These are phyloP conservation scores for Chrysomallon squamiferum DNA, from an alignment of 1,140 invertebrate species.

Conservation along the genomic window DNA sequence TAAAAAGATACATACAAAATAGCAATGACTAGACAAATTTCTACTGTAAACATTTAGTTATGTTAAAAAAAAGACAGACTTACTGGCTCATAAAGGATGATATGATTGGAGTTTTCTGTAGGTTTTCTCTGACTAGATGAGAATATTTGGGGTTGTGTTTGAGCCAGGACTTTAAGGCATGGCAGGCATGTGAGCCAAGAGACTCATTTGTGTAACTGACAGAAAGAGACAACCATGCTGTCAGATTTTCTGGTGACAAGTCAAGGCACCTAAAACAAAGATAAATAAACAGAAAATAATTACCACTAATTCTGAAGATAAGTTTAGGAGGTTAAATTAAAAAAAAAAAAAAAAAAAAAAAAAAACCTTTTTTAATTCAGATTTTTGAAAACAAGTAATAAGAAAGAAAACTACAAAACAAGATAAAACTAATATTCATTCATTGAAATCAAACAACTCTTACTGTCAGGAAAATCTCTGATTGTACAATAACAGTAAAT, in stretches of 20 bases:
- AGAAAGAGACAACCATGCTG: constrained; percentile 87
- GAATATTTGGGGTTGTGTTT: constrained; percentile 83
- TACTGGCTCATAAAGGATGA: constrained; percentile 54
- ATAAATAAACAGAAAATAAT: constrained; percentile 7
- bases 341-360: neutral
- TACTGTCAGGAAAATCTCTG: too few relatives aligned
- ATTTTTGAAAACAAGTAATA: too few relatives aligned
- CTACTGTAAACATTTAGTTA: too few relatives aligned
- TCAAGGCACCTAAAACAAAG: constrained; percentile 72
- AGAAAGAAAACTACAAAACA: too few relatives aligned
- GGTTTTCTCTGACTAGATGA: constrained; percentile 68
- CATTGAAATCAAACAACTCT: too few relatives aligned
- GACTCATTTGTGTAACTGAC: constrained; percentile 95
- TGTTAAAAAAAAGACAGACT: too few relatives aligned
- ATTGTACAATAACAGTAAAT: too few relatives aligned
- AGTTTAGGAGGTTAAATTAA: neutral
- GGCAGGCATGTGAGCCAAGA: constrained; percentile 67
- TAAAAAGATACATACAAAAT: neutral
- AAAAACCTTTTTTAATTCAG: too few relatives aligned
- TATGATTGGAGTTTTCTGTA: constrained; percentile 32
- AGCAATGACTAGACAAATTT: too few relatives aligned
- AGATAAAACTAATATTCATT: too few relatives aligned
- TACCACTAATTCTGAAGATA: too few relatives aligned
- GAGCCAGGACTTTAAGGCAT: constrained; percentile 78
- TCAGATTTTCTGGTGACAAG: constrained; percentile 81